phyloP scores from a whole-genome alignment of 1,140 invertebrate species.

The Lysiphlebus fabarum region DNA sequence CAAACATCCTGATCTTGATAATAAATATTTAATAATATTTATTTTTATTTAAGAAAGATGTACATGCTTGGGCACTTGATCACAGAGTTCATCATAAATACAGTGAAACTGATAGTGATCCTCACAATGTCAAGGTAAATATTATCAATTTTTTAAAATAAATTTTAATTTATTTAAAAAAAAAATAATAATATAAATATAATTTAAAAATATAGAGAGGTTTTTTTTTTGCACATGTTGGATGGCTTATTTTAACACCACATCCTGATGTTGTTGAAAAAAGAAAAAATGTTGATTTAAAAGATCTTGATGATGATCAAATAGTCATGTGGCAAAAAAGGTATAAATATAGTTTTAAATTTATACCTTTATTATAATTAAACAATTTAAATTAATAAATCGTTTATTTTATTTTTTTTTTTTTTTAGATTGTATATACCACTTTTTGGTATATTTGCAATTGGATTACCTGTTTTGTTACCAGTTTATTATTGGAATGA shows the following conservation, averaged over 20 bases:
- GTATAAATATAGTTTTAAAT: no score
- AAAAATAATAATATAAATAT: no score
- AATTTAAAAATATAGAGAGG: conserved; percentile 55
- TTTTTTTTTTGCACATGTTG: conserved; percentile 79
- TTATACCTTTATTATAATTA: conserved; percentile 16
- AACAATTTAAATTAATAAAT: conserved; percentile 3
- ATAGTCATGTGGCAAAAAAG: conserved; percentile 84
- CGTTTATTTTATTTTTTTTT: conserved; percentile 29
- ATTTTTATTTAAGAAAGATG: conserved; percentile 58
- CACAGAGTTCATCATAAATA: conserved; percentile 83
- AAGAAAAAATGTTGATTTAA: conserved; percentile 73
- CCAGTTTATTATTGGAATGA: conserved; percentile 86
- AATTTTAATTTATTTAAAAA: no score
- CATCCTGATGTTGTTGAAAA: conserved; percentile 76
- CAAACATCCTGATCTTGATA: no score
- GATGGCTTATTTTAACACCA: conserved; percentile 75
- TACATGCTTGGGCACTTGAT: conserved; percentile 75
- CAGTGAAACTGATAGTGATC: conserved; percentile 78
- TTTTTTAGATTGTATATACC: conserved; percentile 66
- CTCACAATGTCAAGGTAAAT: conserved; percentile 65
- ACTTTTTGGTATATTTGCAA: conserved; percentile 73
- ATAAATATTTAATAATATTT: conserved; percentile 6
- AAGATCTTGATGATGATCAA: conserved; percentile 78
- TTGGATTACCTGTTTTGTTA: conserved; percentile 71
- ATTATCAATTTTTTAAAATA: no score